Base-by-base conservation (phyloP, 2,888 invertebrate genomes). In the Perizoma affinitatum region DNA sequence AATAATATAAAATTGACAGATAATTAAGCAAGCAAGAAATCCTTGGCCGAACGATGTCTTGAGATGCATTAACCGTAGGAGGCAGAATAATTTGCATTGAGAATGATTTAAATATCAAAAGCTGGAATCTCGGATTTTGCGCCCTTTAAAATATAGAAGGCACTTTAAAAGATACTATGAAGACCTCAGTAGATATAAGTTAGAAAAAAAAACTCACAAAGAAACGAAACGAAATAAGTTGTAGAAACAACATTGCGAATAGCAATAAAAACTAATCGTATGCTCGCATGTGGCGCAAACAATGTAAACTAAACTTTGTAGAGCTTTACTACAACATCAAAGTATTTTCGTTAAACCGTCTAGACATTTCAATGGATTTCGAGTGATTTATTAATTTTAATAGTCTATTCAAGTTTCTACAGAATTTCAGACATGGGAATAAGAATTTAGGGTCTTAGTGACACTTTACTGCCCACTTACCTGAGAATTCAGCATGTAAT, bases 211-310 rank as follows among this genome's bases (percentile, higher is more conserved):
- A 44, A 44, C 44, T 22, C 6, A 11, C 22, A 44, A 43, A 42
- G 45, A 50, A 59, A 45, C 8, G 3, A 6, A 45, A 41, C 6
- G 36, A 57, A 62, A 9, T 54, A 45, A 58, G 47, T 54, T 40
- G 38, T 10, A 54, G 34, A 49, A 57, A 50, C 34, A 60, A 55
- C 46, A 50, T 58, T 64, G 11, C 47, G 8, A 58, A 50, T 40
- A 8, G 45, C 57, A 52, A 63, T 60, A 67, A 57, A 59, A 53
- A 60, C 40, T 56, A 58, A 64, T 52, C 61, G 45, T 61, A 47
- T 53, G 40, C 34, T 59, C n/a, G 56, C 60, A 53, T 65, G 53
- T 68, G 63, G 58, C 63, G 61, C 50, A 63, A 66, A 66, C 60
- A 65, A 53, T 54, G 51, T 54, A 54, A 64, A 65, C 49, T 43